Evolutionary conservation across 2,888 invertebrate genomes (phyloP).

Genomic region (Anagyrus pseudococci): DNA sequence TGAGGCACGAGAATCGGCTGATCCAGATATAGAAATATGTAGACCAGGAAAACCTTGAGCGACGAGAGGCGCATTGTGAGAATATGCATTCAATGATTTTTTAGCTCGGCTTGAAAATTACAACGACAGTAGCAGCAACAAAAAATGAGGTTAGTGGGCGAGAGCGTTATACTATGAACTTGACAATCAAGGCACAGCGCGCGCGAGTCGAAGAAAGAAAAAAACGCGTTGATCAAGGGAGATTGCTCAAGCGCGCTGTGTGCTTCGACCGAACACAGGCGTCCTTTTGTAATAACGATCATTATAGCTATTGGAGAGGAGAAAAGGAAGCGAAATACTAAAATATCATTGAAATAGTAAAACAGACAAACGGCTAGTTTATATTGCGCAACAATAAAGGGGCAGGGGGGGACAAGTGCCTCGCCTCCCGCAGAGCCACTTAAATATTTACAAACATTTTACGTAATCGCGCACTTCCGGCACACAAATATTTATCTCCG

Average conservation of each 20-base stretch:
- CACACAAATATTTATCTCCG: no score
- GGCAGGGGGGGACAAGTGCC: no score
- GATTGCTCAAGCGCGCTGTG: not conserved
- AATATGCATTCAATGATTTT: slow-evolving; percentile 32
- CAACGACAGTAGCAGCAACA: slow-evolving; percentile 6
- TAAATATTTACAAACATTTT: no score
- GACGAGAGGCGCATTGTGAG: slow-evolving; percentile 7
- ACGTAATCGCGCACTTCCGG: no score
- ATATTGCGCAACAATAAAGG: not conserved
- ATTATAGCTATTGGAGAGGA: no score
- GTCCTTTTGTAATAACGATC: not conserved
- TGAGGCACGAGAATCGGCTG: slow-evolving; percentile 11
- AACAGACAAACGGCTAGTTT: not conserved
- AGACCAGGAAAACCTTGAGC: slow-evolving; percentile 13
- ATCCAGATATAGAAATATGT: slow-evolving; percentile 18
- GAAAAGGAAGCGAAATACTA: no score
- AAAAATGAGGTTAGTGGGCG: slow-evolving; percentile 34
- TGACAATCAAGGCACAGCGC: slow-evolving; percentile 23
- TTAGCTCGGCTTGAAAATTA: slow-evolving; percentile 22
- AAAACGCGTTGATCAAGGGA: not conserved
- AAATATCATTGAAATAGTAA: not conserved
- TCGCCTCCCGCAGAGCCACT: no score
- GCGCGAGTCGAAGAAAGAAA: slow-evolving; percentile 5
- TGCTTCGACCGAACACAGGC: no score
- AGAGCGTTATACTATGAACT: slow-evolving; percentile 26